Conservation (phyloP, 1,140 invertebrate genomes). For the Aphaenogaster rudis region DNA sequence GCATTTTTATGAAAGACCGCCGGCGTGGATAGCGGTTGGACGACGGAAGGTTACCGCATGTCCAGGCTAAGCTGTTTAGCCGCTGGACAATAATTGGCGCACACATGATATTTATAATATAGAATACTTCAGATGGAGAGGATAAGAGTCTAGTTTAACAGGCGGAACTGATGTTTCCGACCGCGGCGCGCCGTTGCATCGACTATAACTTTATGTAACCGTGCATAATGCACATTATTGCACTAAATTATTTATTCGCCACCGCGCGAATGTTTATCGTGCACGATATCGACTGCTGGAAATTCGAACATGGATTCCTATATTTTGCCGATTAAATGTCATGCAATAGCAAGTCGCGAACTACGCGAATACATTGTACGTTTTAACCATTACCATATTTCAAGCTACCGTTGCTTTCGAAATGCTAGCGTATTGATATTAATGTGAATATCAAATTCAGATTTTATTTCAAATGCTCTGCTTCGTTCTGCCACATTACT, state of each 20-base stretch:
- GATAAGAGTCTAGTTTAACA: slow-evolving; percentile 57
- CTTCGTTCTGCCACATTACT: not conserved
- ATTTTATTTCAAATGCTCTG: slow-evolving; percentile 6
- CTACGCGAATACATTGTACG: not conserved
- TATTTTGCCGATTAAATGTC: slow-evolving; percentile 42
- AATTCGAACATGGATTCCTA: slow-evolving; percentile 14
- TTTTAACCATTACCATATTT: not conserved
- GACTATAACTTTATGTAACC: slow-evolving; percentile 42
- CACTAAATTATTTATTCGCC: slow-evolving; percentile 56
- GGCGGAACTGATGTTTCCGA: slow-evolving; percentile 63
- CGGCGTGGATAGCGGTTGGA: not conserved
- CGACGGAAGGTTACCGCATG: slow-evolving; percentile 22
- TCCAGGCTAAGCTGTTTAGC: slow-evolving; percentile 21
- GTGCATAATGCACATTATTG: slow-evolving; percentile 46
- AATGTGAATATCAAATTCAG: slow-evolving; percentile 17
- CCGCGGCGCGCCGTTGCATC: slow-evolving; percentile 17
- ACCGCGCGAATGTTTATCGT: slow-evolving; percentile 33
- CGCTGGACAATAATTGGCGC: slow-evolving; percentile 47
- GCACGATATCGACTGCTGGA: slow-evolving; percentile 40
- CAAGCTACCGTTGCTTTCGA: slow-evolving; percentile 30
- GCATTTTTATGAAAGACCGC: slow-evolving; percentile 30
- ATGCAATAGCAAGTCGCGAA: slow-evolving; percentile 32
- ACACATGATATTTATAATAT: slow-evolving; percentile 55
- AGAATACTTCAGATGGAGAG: slow-evolving; percentile 44
- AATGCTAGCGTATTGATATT: slow-evolving; percentile 9